Evolutionary conservation across 35 echinoderm and acorn worm species (phyloP).

Genomic region (Amphiura filiformis): DNA sequence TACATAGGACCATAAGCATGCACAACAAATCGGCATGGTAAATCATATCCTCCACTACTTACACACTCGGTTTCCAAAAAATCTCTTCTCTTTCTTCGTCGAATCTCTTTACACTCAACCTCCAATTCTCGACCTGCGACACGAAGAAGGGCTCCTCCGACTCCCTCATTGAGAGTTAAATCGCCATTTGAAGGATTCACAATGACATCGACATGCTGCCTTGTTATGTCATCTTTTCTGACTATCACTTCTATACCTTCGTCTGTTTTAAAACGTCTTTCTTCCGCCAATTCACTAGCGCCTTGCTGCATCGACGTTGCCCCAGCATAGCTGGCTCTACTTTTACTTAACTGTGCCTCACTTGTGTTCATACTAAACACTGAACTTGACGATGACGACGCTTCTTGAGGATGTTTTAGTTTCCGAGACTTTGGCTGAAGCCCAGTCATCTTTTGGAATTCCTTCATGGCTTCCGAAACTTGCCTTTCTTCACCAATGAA

Average conservation of each 20-base stretch:
- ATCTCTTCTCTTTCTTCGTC: too few relatives aligned
- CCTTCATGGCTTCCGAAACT: not conserved
- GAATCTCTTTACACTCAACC: too few relatives aligned
- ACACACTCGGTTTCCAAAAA: not conserved
- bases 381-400: too few relatives aligned
- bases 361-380: too few relatives aligned
- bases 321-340: too few relatives aligned
- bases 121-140: not conserved
- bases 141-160: not conserved
- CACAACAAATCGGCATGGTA: not conserved
- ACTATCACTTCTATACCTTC: not conserved
- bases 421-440: not conserved
- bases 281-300: too few relatives aligned
- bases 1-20: slow-evolving; percentile 10
- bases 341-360: too few relatives aligned
- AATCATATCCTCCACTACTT: not conserved
- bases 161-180: not conserved
- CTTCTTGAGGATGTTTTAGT: not conserved
- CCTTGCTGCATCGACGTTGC: too few relatives aligned
- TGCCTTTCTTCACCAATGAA: not conserved
- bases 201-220: slow-evolving; percentile 19
- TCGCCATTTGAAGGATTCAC: not conserved
- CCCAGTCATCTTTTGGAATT: not conserved
- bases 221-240: slow-evolving; percentile 10
- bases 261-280: not conserved